Base-by-base conservation (phyloP, 2,797 vertebrate genomes). In the Graptemys geographica region DNA sequence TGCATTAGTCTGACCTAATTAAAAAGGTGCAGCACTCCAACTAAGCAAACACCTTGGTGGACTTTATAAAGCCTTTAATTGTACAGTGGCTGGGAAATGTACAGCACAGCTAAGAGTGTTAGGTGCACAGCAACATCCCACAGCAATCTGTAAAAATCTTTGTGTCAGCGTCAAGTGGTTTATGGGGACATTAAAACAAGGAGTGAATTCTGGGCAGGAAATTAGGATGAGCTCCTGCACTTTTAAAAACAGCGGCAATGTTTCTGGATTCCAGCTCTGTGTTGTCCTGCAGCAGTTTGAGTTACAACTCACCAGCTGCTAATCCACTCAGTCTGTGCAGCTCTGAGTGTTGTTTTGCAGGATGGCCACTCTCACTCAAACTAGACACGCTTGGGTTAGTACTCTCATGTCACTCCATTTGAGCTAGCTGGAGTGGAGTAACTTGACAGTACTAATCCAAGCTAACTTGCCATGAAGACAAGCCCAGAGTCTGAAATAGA, bases 51-150 rank as follows among this genome's bases (percentile, higher is more conserved):
- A 84, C 95, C 89, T 90, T 90, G 62, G 82, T 52, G 47, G 52
- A 72, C 86, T 92, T 96, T 94, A 86, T 92, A 93, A 94, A 96
- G 89, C 44, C 85, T 72, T 86, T 96, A 96, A 96, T 96, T 96
- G 62, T 49, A 89, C 6, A 31, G 90, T 74, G 90, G 88, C 92
- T 94, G 94, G 90, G 65, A 81, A 93, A 55, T 93, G 96, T 93
- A 92, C 57, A 91, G 79, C 94, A 92, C 81, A 87, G 90, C 92
- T 93, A 44, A 79, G 21, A 90, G 95, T 94, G 56, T 92, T 94
- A 92, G 93, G 59, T 89, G n/a, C 85, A 90, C 87, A 47, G 84
- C 88, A 96, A 94, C 85, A 81, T 44, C 92, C 57, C 93, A 91
- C 92, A 96, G 89, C 92, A 93, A 59, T 62, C 81, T 95, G 90